phyloP scores from a whole-genome alignment of 2,888 invertebrate genomes.

The Helobdella robusta region DNA sequence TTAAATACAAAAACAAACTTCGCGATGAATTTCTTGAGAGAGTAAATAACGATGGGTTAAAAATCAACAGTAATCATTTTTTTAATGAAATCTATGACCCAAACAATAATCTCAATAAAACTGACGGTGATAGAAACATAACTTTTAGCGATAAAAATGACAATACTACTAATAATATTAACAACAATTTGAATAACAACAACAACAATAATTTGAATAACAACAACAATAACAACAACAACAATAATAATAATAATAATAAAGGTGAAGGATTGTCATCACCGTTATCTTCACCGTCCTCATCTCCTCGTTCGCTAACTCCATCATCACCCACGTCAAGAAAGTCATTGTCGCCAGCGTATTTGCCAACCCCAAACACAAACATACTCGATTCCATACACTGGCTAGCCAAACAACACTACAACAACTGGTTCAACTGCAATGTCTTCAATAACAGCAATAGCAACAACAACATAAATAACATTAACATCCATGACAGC shows the following conservation, averaged over 20 bases:
- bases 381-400: too few relatives aligned
- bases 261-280: background rate
- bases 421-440: background rate
- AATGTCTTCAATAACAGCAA: background rate
- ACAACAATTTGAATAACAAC: background rate
- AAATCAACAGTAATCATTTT: too few relatives aligned
- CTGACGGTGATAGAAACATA: background rate
- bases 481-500: background rate
- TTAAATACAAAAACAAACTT: too few relatives aligned
- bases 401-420: too few relatives aligned
- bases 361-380: too few relatives aligned
- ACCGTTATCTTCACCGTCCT: too few relatives aligned
- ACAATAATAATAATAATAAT: background rate
- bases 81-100: too few relatives aligned
- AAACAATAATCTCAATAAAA: background rate
- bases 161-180: background rate
- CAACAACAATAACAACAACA: background rate
- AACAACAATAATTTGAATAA: background rate
- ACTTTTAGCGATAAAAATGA: background rate
- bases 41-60: too few relatives aligned
- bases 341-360: too few relatives aligned
- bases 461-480: background rate
- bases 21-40: too few relatives aligned
- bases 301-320: background rate
- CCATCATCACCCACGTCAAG: too few relatives aligned